Percentiles rank a stretch among this genome's conserved stretches.
These are phyloP conservation scores for Tapera naevia DNA, from an alignment of 2,797 vertebrate genomes.

Conservation along the genomic window DNA sequence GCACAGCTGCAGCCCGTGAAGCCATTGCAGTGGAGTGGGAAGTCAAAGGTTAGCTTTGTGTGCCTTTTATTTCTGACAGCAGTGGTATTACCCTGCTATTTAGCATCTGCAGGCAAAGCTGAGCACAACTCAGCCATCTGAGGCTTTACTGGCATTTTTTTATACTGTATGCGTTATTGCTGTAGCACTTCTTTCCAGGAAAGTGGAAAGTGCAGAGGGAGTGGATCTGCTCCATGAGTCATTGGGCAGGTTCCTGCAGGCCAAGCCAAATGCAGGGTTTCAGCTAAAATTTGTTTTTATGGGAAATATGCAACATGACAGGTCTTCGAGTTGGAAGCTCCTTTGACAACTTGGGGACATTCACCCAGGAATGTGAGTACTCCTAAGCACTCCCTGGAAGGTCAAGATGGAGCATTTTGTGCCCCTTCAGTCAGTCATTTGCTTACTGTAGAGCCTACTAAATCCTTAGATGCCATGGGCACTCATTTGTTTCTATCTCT, in stretches of 20 bases:
- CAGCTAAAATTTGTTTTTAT: not conserved
- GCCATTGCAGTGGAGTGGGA: rapidly evolving
- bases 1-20: not conserved
- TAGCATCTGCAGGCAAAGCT: not conserved
- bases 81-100: not conserved
- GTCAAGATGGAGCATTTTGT: not conserved
- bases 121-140: not conserved
- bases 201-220: not conserved
- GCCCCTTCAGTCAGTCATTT: not conserved
- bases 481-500: not conserved
- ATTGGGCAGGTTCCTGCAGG: not conserved
- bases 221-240: not conserved
- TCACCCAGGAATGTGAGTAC: not conserved
- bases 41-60: not conserved
- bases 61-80: not conserved
- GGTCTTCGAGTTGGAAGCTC: not conserved
- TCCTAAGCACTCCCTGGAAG: not conserved
- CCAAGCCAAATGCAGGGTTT: rapidly evolving
- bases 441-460: not conserved
- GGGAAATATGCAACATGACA: slow-evolving; percentile 6
- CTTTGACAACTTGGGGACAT: not conserved
- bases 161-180: rapidly evolving
- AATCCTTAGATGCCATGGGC: not conserved
- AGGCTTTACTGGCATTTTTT: not conserved
- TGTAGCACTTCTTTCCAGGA: not conserved